Conservation (phyloP, 92 coral and sea anemone genomes). For the Parazoanthus darwini region DNA sequence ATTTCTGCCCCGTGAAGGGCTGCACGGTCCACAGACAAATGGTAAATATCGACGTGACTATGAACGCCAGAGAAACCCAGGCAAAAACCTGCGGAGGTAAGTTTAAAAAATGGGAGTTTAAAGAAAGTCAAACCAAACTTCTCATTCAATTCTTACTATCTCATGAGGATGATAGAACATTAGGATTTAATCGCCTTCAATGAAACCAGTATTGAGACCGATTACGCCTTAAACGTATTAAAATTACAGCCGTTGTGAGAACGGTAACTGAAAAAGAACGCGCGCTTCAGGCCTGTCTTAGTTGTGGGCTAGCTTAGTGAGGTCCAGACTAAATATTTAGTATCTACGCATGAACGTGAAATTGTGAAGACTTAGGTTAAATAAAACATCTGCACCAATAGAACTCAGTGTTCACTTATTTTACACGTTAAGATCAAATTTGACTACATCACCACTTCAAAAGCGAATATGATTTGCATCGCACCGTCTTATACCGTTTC, state of each 20-base stretch:
- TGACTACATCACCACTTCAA: too few relatives aligned
- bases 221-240: neutral
- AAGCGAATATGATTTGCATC: neutral
- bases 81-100: constrained; percentile 73
- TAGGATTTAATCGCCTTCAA: too few relatives aligned
- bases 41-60: constrained; percentile 81
- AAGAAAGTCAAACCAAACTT: neutral
- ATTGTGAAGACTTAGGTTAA: neutral
- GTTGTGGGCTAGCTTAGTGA: neutral
- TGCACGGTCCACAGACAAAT: constrained; percentile 86
- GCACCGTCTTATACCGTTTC: neutral
- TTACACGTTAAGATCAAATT: too few relatives aligned
- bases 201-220: neutral
- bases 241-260: neutral
- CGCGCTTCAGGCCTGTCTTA: neutral
- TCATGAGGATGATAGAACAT: too few relatives aligned
- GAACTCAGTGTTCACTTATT: too few relatives aligned
- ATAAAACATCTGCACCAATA: neutral
- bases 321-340: neutral
- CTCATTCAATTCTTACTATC: too few relatives aligned
- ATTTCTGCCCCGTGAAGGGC: constrained; percentile 54
- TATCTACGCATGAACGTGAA: neutral
- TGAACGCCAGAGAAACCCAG: constrained; percentile 90
- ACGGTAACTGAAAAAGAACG: too few relatives aligned
- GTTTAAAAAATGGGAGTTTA: neutral